These are phyloP conservation scores for Epinephelus awoara DNA, from an alignment of 2,797 vertebrate species.

Conservation along the genomic window DNA sequence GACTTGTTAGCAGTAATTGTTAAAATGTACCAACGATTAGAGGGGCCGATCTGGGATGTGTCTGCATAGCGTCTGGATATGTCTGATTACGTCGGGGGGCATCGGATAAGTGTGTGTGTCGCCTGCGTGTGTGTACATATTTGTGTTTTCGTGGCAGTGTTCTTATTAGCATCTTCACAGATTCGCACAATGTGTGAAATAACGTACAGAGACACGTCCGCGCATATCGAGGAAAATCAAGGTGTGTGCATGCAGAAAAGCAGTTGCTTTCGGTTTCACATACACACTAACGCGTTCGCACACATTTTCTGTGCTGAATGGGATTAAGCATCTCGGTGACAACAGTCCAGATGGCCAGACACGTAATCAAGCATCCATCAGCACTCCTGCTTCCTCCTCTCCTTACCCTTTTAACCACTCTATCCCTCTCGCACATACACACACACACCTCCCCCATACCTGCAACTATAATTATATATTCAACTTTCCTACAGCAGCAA, in stretches of 20 bases:
- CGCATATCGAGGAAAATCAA: conserved; percentile 33
- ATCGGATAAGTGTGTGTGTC: conserved; percentile 22
- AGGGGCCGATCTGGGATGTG: conserved; percentile 75
- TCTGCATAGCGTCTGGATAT: conserved; percentile 62
- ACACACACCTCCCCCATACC: conserved; percentile 74
- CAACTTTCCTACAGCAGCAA: conserved; percentile 54
- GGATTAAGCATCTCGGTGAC: conserved; percentile 80
- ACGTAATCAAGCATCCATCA: conserved; percentile 81
- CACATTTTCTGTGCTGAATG: conserved; percentile 69
- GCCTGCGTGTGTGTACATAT: conserved; percentile 31
- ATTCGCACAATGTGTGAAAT: conserved; percentile 52
- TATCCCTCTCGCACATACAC: conserved; percentile 60
- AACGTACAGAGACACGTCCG: conserved; percentile 37
- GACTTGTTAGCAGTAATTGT: conserved; percentile 87
- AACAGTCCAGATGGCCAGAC: conserved; percentile 84
- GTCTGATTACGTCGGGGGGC: conserved; percentile 67
- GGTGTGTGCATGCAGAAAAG: conserved; percentile 31
- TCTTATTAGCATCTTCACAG: conserved; percentile 61
- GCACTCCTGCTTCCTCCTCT: conserved; percentile 72
- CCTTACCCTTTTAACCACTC: conserved; percentile 69
- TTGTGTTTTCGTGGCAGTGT: conserved; percentile 29
- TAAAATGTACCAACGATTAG: conserved; percentile 83
- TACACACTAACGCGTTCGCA: conserved; percentile 46
- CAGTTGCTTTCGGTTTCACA: conserved; percentile 50
- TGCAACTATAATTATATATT: conserved; percentile 70